Evolutionary conservation across 2,888 invertebrate genomes (phyloP).

Genomic region (Drosophila mayaguana): DNA sequence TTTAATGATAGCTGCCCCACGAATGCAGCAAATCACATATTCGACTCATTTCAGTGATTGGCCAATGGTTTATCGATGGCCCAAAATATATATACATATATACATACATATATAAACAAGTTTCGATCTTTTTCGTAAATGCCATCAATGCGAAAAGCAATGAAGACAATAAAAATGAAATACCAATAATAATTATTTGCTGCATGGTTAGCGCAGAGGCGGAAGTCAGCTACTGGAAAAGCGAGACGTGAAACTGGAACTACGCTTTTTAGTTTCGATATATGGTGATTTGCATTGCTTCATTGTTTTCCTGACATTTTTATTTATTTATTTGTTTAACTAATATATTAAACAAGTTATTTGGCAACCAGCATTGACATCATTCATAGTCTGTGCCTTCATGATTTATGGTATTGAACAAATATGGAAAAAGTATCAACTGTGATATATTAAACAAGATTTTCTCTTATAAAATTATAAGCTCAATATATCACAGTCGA

Average conservation of each 20-base stretch:
- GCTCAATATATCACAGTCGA: slow-evolving; percentile 2
- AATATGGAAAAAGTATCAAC: slow-evolving; percentile 10
- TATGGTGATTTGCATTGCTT: not conserved
- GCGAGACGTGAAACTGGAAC: slow-evolving; percentile 24
- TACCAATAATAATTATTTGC: slow-evolving; percentile 14
- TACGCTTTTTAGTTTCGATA: slow-evolving; percentile 1
- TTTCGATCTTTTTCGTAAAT: slow-evolving; percentile 54
- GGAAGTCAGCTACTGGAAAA: slow-evolving; percentile 43
- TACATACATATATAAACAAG: slow-evolving; percentile 66
- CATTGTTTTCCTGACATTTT: slow-evolving; percentile 11
- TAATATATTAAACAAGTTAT: slow-evolving; percentile 38
- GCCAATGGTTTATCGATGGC: slow-evolving; percentile 61
- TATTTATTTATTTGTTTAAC: slow-evolving; percentile 24
- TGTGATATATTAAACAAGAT: slow-evolving; percentile 15
- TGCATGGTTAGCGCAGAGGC: slow-evolving; percentile 6
- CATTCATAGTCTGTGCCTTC: slow-evolving; percentile 23
- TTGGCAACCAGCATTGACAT: slow-evolving; percentile 40
- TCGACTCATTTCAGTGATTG: slow-evolving; percentile 52
- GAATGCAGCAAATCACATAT: slow-evolving; percentile 40
- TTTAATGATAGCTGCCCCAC: slow-evolving; percentile 70
- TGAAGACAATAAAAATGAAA: slow-evolving; percentile 9
- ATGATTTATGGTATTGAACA: slow-evolving; percentile 39
- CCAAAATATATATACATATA: slow-evolving; percentile 60
- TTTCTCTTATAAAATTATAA: slow-evolving; percentile 1
- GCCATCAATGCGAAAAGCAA: slow-evolving; percentile 25